Base-by-base conservation (phyloP, 2,888 invertebrate genomes). In the Drosophila dives region DNA sequence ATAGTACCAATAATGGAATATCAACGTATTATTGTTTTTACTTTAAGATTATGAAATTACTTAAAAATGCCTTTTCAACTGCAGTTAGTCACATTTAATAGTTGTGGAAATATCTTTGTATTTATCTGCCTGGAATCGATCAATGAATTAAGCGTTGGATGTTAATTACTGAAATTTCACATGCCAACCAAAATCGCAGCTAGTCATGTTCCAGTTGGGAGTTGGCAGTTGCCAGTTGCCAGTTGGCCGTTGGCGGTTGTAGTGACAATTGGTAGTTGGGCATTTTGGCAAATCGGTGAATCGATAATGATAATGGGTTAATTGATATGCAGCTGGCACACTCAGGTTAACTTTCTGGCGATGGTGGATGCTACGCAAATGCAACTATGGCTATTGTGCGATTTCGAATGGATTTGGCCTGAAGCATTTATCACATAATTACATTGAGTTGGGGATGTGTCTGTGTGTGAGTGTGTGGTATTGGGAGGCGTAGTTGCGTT, bases 391-490 rank as follows among this genome's bases (percentile, higher is more conserved):
- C 74, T 59, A 72, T 85, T 71, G 80, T 84, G 72, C 74, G 45
- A 71, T 73, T 75, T 77, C 72, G 70, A 75, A 76, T 74, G 83
- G 73, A 77, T 77, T 77, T 71, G 23, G 56, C 83, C 82, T 71
- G 36, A 33, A 72, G 83, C 83, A 83, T 81, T 87, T 87, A 85
- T 77, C 88, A 77, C 85, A 86, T 85, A 86, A 86, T 86, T 85
- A 85, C 75, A 85, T 81, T 80, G 77, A 87, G 72, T 72, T 74
- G 55, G 61, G 65, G 34, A 48, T 48, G 38, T 12, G 33, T 36
- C n/a, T 29, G 17, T 38, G 54, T 50, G 59, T n/a, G 65, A 29
- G 58, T 48, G 68, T 36, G 56, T 63, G 63, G 51, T 17, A 58
- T 48, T 56, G 48, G n/a, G 20, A 15, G 45, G 53, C 60, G 53